phyloP scores from a whole-genome alignment of 2,113 vertebrate species.

The Spea bombifrons region DNA sequence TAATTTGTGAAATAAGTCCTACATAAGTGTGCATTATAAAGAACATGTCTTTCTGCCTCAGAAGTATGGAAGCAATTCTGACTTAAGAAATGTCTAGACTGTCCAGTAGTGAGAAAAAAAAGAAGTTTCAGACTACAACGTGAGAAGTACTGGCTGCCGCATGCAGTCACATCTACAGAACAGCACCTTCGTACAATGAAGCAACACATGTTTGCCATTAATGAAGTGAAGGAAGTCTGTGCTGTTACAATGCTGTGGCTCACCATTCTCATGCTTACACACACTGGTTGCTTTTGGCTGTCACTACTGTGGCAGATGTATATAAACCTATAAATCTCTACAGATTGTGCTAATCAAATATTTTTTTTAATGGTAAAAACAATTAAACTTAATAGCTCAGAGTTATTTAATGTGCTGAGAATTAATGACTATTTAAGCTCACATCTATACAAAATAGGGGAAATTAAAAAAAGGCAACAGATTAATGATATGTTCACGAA shows the following conservation, averaged over 20 bases:
- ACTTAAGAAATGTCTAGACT: constrained; percentile 19
- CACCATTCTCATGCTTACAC: constrained; percentile 9
- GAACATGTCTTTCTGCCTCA: constrained; percentile 3
- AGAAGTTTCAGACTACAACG: constrained; percentile 28
- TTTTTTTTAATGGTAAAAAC: constrained; percentile 11
- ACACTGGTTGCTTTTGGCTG: constrained; percentile 26
- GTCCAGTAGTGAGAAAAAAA: constrained; percentile 9
- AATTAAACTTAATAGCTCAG: too few species aligned
- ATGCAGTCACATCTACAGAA: constrained; percentile 14
- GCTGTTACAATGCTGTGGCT: constrained; percentile 26
- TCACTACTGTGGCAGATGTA: constrained; percentile 8
- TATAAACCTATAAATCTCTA: constrained; percentile 1
- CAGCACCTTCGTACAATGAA: constrained; percentile 16
- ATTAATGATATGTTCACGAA: too few species aligned
- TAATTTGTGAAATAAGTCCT: too few species aligned
- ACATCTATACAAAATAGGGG: too few species aligned
- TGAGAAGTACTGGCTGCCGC: constrained; percentile 13
- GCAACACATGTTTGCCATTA: constrained; percentile 39
- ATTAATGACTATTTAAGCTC: too few species aligned
- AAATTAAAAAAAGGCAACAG: too few species aligned
- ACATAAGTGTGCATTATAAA: too few species aligned
- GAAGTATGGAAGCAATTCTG: constrained; percentile 24
- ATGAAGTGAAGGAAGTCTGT: constrained; percentile 25
- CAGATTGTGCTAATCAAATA: not conserved
- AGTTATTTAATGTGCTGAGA: too few species aligned